Evolutionary conservation across 1,140 invertebrate species (phyloP), one percentile per base, ranked within the genome.

Genomic region (Hyphantria cunea): DNA sequence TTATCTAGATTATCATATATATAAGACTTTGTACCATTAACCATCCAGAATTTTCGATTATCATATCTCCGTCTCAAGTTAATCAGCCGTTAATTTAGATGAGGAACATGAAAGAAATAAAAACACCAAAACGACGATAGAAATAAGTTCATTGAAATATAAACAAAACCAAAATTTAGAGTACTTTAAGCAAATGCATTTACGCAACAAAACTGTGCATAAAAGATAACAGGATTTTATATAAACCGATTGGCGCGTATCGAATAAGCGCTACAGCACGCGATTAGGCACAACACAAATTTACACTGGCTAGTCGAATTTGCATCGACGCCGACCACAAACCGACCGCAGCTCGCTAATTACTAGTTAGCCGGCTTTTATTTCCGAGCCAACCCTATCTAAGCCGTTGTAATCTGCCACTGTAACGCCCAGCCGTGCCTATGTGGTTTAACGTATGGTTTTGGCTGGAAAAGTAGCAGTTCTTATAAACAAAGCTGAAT

Each of bases 331-430:
- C 59, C 41, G 49, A 39, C 59, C 59, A 48, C 59, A 44, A 48
- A 44, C 58, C 15, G 25, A 44, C 58, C 58, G 33, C 49, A 42
- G 44, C 41, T 45, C 53, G 67, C 67, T 73, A 73, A 73, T 73
- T 73, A 70, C 60, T 58, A 68, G 56, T 68, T 65, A 66, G 68
- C 62, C 56, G 41, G 55, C 32, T 70, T 74, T 73, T 74, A 68
- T 70, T 70, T 73, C 61, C 70, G 58, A 58, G 14, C 48, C 15
- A 45, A 17, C 56, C 60, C 48, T 73, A 73, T 73, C 67, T 70
- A 63, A 64, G 64, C 70, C 56, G 49, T n/a, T 48, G 60, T 64
- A 66, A 71, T 64, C 72, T 52, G 61, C 55, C 48, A 49, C 55
- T 49, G 55, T 48, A 37, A 47, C 52, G 50, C 55, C 60, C 48